Evolutionary conservation across 2,797 vertebrate genomes (phyloP).

Genomic region (Typhlichthys subterraneus): DNA sequence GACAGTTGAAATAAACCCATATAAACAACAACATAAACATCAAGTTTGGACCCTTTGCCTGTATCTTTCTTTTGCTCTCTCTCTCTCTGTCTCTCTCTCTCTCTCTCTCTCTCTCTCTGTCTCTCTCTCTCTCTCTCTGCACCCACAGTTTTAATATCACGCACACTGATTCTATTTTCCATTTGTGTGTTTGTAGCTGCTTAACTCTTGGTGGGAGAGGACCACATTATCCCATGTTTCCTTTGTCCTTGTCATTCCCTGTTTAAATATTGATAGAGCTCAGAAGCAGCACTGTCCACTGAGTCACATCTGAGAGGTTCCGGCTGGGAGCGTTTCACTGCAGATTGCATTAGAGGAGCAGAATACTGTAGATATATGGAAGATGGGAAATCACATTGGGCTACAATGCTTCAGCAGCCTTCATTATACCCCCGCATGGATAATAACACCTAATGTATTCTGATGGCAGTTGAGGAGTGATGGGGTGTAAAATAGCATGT

Average conservation of each 20-base stretch:
- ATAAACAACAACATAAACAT: too few species aligned
- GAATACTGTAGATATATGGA: slow-evolving; percentile 65
- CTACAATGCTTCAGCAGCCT: slow-evolving; percentile 46
- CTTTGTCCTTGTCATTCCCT: slow-evolving; percentile 58
- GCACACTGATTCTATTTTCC: slow-evolving; percentile 51
- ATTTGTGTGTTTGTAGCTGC: slow-evolving; percentile 47
- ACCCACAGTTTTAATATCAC: background rate
- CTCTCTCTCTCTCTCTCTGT: slow-evolving; percentile 13
- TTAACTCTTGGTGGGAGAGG: slow-evolving; percentile 45
- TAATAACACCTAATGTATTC: slow-evolving; percentile 71
- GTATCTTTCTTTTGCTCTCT: slow-evolving; percentile 45
- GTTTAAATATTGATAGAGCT: slow-evolving; percentile 81
- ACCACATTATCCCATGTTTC: slow-evolving; percentile 36
- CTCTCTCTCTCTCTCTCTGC: background rate
- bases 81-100: slow-evolving; percentile 15
- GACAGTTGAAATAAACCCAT: too few species aligned
- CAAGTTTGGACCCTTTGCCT: slow-evolving; percentile 20
- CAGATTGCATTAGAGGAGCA: slow-evolving; percentile 60
- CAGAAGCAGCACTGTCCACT: slow-evolving; percentile 53
- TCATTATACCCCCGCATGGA: slow-evolving; percentile 65
- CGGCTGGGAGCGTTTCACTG: slow-evolving; percentile 60
- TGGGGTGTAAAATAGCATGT: slow-evolving; percentile 77
- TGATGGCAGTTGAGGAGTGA: slow-evolving; percentile 65
- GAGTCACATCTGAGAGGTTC: slow-evolving; percentile 66
- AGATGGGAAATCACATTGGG: slow-evolving; percentile 34